Base-by-base conservation (phyloP, 1,140 invertebrate genomes). In the Atta colombica region DNA sequence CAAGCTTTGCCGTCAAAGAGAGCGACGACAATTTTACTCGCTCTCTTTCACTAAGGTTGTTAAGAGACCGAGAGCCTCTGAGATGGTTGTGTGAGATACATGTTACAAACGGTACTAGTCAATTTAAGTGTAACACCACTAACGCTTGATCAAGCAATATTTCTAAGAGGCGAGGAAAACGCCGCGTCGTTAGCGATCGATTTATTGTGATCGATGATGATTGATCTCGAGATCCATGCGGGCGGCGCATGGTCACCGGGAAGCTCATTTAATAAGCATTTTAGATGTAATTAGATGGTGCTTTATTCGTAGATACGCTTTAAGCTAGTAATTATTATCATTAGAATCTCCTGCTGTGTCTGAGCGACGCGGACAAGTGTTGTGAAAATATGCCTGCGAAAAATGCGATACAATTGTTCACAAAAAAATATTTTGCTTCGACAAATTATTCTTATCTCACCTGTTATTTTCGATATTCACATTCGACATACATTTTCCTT, bases 241-340 rank as follows among this genome's bases (percentile, higher is more conserved):
- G 25, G 69, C 77, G 69, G 66, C 25, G 66, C 88, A 61, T 51
- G 61, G 51, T 69, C 61, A 61, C 75, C 65, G 87, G 82, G 53
- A 93, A 90, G 89, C 92, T 93, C 91, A 92, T 66, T 51, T 84
- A 69, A 92, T 91, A 90, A 89, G 90, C 93, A 92, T 81, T 72
- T 63, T 93, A 92, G 90, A 87, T 10, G 1, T 93, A 90, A 93
- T 89, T 94, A 94, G 93, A 93, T 91, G 92, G 92, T 94, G 93
- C 93, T 94, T 93, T 92, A 93, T 88, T 87, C 93, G 91, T 93
- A 90, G 90, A 93, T 91, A 91, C 92, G 93, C 93, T 94, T 58
- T 75, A 91, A 89, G 77, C 86, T 94, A 93, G 90, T 89, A 39
- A 51, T 3, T 84, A 61, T 35, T 84, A 77, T 87, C 89, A 88